Evolutionary conservation across 2,888 invertebrate genomes (phyloP).

Genomic region (Leptopilina syphax): DNA sequence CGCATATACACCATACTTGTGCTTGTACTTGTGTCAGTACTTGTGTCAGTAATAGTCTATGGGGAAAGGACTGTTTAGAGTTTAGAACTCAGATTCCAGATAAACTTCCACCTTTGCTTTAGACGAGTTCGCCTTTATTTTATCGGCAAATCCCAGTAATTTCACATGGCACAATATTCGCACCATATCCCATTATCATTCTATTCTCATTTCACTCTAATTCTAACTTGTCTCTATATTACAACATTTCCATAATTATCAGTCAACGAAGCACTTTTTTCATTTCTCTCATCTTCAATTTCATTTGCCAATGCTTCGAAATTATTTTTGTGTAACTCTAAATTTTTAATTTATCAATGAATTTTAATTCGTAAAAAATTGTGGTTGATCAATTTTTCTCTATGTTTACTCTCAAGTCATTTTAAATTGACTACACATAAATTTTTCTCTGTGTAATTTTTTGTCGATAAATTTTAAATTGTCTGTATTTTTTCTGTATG

Average conservation of each 20-base stretch:
- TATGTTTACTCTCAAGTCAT: no score
- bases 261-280: background rate
- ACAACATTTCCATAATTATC: background rate
- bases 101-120: slow-evolving; percentile 12
- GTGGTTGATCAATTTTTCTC: no score
- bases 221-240: background rate
- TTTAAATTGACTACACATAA: no score
- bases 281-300: no score
- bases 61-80: slow-evolving; percentile 32
- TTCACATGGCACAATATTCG: slow-evolving; percentile 1
- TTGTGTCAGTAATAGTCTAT: background rate
- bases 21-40: background rate
- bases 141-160: slow-evolving; percentile 1
- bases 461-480: no score
- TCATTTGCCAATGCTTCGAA: no score
- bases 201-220: background rate
- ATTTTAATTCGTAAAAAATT: no score
- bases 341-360: no score
- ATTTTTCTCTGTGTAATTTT: no score
- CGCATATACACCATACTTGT: background rate
- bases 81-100: slow-evolving; percentile 14
- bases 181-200: slow-evolving; percentile 7
- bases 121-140: background rate
- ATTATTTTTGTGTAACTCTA: no score
- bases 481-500: no score